Conservation (phyloP, 2,113 vertebrate species). For the Pica pica region DNA sequence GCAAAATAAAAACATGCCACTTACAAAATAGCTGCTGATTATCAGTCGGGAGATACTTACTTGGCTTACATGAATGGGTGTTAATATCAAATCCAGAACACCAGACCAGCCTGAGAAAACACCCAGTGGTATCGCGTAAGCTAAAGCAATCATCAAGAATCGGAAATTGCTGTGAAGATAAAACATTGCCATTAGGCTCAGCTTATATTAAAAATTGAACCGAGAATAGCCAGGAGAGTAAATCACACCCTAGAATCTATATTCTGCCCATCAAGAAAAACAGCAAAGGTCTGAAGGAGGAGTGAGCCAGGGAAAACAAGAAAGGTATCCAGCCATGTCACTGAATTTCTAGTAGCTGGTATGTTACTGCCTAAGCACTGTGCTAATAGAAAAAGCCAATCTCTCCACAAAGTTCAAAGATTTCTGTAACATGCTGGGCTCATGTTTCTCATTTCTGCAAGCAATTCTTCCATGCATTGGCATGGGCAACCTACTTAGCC, state of each 20-base stretch:
- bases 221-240: background rate
- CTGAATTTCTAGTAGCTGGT: background rate
- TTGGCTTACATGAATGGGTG: constrained; percentile 90
- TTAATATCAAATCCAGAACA: constrained; percentile 93
- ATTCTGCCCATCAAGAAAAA: background rate
- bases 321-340: background rate
- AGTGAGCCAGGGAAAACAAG: background rate
- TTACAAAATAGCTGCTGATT: background rate
- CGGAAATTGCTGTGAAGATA: constrained; percentile 82
- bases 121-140: constrained; percentile 92
- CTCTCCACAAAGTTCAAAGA: background rate
- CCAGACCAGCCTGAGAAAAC: constrained; percentile 94
- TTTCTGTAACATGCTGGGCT: background rate
- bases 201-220: background rate
- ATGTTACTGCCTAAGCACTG: background rate
- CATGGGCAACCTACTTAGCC: background rate
- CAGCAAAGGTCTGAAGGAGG: background rate
- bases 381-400: background rate
- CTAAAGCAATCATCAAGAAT: constrained; percentile 95
- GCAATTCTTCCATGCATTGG: background rate
- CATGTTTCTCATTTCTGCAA: background rate
- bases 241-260: background rate
- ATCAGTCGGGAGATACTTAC: constrained; percentile 71
- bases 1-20: background rate
- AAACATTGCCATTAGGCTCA: background rate